Evolutionary conservation across 1,140 invertebrate species (phyloP).

Genomic region (Euura lappo): DNA sequence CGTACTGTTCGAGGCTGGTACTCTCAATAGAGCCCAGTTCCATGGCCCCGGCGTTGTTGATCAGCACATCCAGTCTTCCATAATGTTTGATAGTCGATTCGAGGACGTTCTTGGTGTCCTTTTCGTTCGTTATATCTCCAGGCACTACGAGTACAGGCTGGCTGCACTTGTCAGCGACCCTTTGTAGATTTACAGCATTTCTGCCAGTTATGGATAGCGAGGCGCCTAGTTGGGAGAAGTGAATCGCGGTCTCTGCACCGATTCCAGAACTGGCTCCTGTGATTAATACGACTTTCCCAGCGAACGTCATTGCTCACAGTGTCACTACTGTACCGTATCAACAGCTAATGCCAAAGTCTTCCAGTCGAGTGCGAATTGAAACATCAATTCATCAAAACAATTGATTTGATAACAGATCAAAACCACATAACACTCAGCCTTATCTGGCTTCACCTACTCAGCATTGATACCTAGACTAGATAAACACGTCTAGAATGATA

Average conservation of each 20-base stretch:
- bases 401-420: too few species aligned
- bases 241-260: conserved; percentile 78
- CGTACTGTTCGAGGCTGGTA: conserved; percentile 82
- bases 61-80: conserved; percentile 76
- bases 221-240: conserved; percentile 77
- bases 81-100: conserved; percentile 73
- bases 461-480: too few species aligned
- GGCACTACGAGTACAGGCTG: conserved; percentile 60
- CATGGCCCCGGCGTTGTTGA: conserved; percentile 90
- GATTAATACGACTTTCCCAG: too few species aligned
- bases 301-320: too few species aligned
- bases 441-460: too few species aligned
- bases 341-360: too few species aligned
- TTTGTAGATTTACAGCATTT: conserved; percentile 71
- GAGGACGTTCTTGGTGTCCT: conserved; percentile 75
- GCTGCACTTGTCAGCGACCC: conserved; percentile 70
- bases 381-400: too few species aligned
- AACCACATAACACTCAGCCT: too few species aligned
- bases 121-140: conserved; percentile 79
- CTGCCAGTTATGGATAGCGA: conserved; percentile 74
- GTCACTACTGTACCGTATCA: too few species aligned
- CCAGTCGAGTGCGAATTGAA: too few species aligned
- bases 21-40: conserved; percentile 83
- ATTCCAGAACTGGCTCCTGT: too few species aligned
- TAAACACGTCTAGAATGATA: too few species aligned